phyloP scores from a whole-genome alignment of 2,888 invertebrate species.

The Agrypnus murinus region DNA sequence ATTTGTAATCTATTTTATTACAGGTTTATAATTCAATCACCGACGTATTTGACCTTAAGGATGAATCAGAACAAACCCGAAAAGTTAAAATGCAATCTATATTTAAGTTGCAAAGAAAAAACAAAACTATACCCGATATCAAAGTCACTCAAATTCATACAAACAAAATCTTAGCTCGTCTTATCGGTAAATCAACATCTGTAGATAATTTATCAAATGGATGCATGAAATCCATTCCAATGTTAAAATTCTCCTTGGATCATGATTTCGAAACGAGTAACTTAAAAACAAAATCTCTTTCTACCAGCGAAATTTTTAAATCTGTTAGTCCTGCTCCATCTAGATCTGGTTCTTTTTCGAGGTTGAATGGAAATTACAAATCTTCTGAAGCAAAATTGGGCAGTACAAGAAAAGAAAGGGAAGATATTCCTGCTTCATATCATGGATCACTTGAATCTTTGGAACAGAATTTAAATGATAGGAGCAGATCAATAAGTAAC shows the following conservation, averaged over 20 bases:
- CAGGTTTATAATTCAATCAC: conserved; percentile 72
- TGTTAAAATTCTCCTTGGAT: conserved; percentile 19
- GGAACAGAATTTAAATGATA: conserved; percentile 49
- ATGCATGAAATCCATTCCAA: conserved; percentile 31
- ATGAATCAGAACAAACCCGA: conserved; percentile 65
- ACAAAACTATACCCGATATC: conserved; percentile 65
- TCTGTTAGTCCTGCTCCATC: conserved; percentile 61
- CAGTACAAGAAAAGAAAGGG: conserved; percentile 45
- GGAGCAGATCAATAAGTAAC: conserved; percentile 32
- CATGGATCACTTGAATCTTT: conserved; percentile 67
- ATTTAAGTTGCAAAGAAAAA: conserved; percentile 69
- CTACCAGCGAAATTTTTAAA: conserved; percentile 71
- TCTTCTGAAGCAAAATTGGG: conserved; percentile 50
- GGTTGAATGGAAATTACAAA: conserved; percentile 57
- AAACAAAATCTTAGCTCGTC: conserved; percentile 72
- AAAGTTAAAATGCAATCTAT: conserved; percentile 71
- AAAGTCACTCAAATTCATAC: conserved; percentile 69
- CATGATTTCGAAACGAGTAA: conserved; percentile 56
- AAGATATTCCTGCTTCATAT: conserved; percentile 61
- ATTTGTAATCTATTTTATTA: conserved; percentile 44
- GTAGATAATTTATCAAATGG: conserved; percentile 70
- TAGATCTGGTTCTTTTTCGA: conserved; percentile 60
- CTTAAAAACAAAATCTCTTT: conserved; percentile 69
- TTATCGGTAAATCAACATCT: conserved; percentile 72
- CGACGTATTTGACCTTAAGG: conserved; percentile 71